These are phyloP conservation scores for Ladona fulva DNA, from an alignment of 1,140 invertebrate genomes.

Conservation along the genomic window DNA sequence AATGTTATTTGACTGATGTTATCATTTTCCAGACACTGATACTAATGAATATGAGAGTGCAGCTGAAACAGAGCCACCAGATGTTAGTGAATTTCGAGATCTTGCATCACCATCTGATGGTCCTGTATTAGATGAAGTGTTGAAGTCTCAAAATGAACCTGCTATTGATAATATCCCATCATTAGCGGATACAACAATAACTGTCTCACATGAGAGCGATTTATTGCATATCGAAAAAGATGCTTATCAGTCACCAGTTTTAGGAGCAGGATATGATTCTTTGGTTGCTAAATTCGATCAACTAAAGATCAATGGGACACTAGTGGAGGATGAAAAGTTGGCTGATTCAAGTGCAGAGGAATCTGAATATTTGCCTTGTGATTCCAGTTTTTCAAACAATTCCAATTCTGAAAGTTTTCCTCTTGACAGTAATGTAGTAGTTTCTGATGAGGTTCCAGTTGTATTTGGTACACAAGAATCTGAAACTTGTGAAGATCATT, in stretches of 20 bases:
- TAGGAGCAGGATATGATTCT: too few relatives aligned
- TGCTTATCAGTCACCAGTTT: too few relatives aligned
- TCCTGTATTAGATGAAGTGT: not conserved
- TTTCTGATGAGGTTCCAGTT: not conserved
- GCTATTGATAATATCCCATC: not conserved
- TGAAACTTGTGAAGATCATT: not conserved
- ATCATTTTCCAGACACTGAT: constrained; percentile 12
- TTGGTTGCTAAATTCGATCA: too few relatives aligned
- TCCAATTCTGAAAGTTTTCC: not conserved
- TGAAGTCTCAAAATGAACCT: not conserved
- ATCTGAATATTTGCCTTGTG: not conserved
- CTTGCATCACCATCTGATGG: not conserved
- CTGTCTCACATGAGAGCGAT: too few relatives aligned
- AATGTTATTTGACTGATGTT: too few relatives aligned
- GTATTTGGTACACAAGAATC: not conserved
- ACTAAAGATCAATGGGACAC: too few relatives aligned
- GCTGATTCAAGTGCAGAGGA: not conserved
- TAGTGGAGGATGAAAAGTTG: not conserved
- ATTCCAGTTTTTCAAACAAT: not conserved
- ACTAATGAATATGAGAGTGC: constrained; percentile 12
- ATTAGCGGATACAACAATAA: too few relatives aligned
- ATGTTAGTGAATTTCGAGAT: constrained; percentile 2
- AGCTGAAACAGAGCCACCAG: not conserved
- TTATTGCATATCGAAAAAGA: too few relatives aligned
- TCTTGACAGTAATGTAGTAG: not conserved